A percentile compares a stretch with the other conserved stretches of the same genome.
Conservation (phyloP, 1,140 invertebrate genomes). For the Linepithema humile region DNA sequence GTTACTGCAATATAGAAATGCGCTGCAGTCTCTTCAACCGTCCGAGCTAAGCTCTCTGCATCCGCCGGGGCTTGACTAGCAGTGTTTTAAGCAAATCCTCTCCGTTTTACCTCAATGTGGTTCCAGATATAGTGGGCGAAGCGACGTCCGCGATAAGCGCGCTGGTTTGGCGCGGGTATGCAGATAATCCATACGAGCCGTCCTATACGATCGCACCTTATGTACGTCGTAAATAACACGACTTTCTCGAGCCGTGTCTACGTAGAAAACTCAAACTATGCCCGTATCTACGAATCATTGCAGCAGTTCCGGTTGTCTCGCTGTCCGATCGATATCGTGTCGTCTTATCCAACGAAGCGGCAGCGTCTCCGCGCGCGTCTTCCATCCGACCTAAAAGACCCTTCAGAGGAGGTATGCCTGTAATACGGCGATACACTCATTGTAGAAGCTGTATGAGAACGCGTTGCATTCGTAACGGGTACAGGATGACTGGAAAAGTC, state of each 20-base stretch:
- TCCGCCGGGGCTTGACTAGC: slow-evolving; percentile 64
- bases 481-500: slow-evolving; percentile 27
- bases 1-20: slow-evolving; percentile 14
- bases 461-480: slow-evolving; percentile 22
- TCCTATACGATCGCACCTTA: slow-evolving; percentile 49
- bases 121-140: slow-evolving; percentile 16
- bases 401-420: slow-evolving; percentile 12
- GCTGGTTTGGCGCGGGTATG: slow-evolving; percentile 54
- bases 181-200: slow-evolving; percentile 65
- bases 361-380: slow-evolving; percentile 53
- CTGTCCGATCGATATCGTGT: slow-evolving; percentile 56
- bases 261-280: slow-evolving; percentile 47
- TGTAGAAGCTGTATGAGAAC: slow-evolving; percentile 8
- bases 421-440: slow-evolving; percentile 39
- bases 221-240: slow-evolving; percentile 67
- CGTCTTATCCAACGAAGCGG: slow-evolving; percentile 43
- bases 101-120: slow-evolving; percentile 67
- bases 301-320: slow-evolving; percentile 33
- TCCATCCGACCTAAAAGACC: slow-evolving; percentile 57
- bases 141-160: slow-evolving; percentile 66
- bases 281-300: slow-evolving; percentile 54
- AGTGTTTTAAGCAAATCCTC: slow-evolving; percentile 72
- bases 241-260: slow-evolving; percentile 23
- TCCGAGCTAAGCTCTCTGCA: slow-evolving; percentile 59
- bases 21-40: slow-evolving; percentile 18